phyloP scores from a whole-genome alignment of 1,140 invertebrate species.

The Littorina saxatilis region DNA sequence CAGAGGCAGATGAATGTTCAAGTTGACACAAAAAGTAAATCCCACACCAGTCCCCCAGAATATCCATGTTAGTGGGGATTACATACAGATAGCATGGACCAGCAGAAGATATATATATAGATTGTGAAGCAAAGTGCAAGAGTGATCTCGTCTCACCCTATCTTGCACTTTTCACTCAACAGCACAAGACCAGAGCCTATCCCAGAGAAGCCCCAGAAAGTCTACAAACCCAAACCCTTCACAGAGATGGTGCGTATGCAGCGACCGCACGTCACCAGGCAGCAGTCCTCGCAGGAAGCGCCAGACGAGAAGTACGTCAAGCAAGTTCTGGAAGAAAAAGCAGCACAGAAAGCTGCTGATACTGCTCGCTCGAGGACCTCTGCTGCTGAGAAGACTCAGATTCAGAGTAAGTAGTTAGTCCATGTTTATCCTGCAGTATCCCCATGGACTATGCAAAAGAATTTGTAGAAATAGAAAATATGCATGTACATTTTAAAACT shows the following conservation, averaged over 20 bases:
- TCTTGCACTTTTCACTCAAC: too few relatives aligned
- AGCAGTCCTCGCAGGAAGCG: constrained; percentile 39
- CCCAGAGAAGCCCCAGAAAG: background rate
- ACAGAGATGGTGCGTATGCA: constrained; percentile 67
- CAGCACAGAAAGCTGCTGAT: constrained; percentile 23
- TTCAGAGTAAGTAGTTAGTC: background rate
- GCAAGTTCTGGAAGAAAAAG: constrained; percentile 30
- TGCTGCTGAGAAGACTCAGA: background rate
- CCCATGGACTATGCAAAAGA: background rate
- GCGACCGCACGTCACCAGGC: constrained; percentile 68
- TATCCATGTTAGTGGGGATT: too few relatives aligned
- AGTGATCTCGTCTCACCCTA: too few relatives aligned
- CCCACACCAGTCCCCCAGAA: too few relatives aligned
- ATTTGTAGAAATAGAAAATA: background rate
- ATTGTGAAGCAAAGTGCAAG: too few relatives aligned
- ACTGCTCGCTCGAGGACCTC: constrained; percentile 16
- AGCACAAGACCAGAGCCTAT: background rate
- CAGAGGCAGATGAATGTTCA: too few relatives aligned
- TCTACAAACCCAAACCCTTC: constrained; percentile 58
- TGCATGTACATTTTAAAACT: background rate
- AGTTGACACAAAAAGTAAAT: too few relatives aligned
- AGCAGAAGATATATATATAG: too few relatives aligned
- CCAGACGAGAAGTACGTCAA: constrained; percentile 24
- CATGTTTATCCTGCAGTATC: background rate
- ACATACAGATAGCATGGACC: too few relatives aligned